These are phyloP conservation scores for Catamblyrhynchus diadema DNA, from an alignment of 2,797 vertebrate species.

Conservation along the genomic window DNA sequence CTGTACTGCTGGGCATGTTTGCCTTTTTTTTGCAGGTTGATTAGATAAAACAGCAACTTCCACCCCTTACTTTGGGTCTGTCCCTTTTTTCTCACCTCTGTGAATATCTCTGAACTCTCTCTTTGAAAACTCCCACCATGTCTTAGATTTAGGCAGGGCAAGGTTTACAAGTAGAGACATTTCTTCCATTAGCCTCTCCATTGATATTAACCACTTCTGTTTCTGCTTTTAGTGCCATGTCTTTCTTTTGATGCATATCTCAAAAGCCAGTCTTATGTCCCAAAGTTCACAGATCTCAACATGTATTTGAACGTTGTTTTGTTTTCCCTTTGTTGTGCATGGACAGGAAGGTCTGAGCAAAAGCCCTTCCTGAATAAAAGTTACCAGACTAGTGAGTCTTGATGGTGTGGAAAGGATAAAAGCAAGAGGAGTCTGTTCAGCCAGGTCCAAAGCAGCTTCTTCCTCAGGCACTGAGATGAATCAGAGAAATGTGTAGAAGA, in stretches of 20 bases:
- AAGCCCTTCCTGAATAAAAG: not conserved
- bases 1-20: not conserved
- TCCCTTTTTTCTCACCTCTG: not conserved
- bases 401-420: not conserved
- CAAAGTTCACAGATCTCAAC: not conserved
- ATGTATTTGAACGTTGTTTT: accelerated
- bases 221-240: not conserved
- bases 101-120: not conserved
- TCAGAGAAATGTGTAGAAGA: not conserved
- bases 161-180: not conserved
- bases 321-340: not conserved
- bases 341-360: not conserved
- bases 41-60: not conserved
- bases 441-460: not conserved
- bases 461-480: not conserved
- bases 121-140: not conserved
- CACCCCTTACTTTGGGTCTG: not conserved
- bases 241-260: not conserved
- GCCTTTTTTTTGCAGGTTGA: not conserved
- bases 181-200: not conserved
- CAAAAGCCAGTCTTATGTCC: not conserved
- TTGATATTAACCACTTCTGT: not conserved
- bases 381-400: not conserved
- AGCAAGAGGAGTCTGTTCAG: not conserved
- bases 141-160: not conserved